Evolutionary conservation across 1,140 invertebrate genomes (phyloP).

Genomic region (Adelges cooleyi): DNA sequence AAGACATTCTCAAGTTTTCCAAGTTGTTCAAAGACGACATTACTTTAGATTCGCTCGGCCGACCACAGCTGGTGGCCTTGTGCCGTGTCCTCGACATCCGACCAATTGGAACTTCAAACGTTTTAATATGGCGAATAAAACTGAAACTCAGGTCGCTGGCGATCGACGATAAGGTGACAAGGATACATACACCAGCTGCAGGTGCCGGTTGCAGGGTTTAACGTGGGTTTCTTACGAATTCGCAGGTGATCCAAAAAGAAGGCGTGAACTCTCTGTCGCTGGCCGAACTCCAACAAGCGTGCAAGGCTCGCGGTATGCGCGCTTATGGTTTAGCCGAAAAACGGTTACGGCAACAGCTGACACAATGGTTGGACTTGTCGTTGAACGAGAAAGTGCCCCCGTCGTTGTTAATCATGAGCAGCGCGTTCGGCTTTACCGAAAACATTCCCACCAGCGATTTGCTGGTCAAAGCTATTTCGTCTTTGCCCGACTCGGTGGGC

Average conservation of each 20-base stretch:
- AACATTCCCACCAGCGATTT: conserved; percentile 74
- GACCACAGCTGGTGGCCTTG: conserved; percentile 80
- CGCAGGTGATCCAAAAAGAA: conserved; percentile 90
- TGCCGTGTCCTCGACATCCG: conserved; percentile 86
- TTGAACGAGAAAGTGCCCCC: conserved; percentile 90
- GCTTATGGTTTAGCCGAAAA: conserved; percentile 88
- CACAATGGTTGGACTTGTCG: conserved; percentile 93
- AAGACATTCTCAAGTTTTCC: conserved; percentile 94
- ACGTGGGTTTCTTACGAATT: too few species aligned
- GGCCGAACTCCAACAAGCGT: conserved; percentile 84
- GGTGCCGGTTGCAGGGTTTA: too few species aligned
- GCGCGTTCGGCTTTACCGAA: conserved; percentile 87
- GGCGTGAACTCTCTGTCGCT: conserved; percentile 80
- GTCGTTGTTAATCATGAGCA: conserved; percentile 78
- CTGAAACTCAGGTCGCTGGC: conserved; percentile 82
- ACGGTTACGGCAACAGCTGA: conserved; percentile 69
- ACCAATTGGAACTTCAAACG: conserved; percentile 77
- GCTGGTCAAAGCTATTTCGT: conserved; percentile 85
- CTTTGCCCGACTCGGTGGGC: conserved; percentile 71
- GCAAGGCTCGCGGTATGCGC: conserved; percentile 88
- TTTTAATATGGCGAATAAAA: conserved; percentile 83
- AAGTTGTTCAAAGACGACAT: conserved; percentile 98
- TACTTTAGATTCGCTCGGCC: conserved; percentile 86
- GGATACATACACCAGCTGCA: too few species aligned
- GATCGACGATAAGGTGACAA: conserved; percentile 80